These are phyloP conservation scores for Erebia ligea DNA, from an alignment of 2,888 invertebrate species.

Conservation along the genomic window DNA sequence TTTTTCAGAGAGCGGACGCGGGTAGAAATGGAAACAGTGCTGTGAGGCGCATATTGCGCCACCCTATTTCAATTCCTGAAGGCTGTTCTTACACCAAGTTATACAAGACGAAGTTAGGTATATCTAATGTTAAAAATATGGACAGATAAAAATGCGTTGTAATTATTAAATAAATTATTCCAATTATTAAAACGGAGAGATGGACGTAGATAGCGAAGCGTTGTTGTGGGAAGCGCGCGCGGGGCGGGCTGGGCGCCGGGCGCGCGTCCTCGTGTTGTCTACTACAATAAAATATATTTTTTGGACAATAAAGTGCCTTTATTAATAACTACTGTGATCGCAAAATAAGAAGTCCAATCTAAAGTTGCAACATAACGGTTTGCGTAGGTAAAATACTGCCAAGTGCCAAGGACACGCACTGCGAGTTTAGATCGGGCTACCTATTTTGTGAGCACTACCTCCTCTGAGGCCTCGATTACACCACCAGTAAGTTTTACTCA, in stretches of 20 bases:
- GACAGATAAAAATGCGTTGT: conserved; percentile 82
- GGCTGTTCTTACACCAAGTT: conserved; percentile 84
- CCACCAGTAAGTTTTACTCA: no score
- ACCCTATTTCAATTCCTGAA: conserved; percentile 82
- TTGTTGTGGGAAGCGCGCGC: conserved; percentile 80
- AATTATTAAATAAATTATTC: conserved; percentile 85
- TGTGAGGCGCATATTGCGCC: conserved; percentile 87
- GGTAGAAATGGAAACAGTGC: conserved; percentile 97
- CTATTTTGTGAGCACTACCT: no score
- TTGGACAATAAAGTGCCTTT: conserved; percentile 72
- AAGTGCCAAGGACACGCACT: no score
- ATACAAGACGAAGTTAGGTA: conserved; percentile 83
- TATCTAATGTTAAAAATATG: conserved; percentile 81
- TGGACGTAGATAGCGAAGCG: conserved; percentile 81
- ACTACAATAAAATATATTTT: conserved; percentile 84
- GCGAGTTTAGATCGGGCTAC: no score
- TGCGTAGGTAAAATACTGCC: no score
- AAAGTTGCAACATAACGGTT: no score
- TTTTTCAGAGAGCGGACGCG: conserved; percentile 82
- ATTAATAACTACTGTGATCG: conserved; percentile 38
- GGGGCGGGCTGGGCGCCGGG: conserved; percentile 78
- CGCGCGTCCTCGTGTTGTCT: conserved; percentile 80
- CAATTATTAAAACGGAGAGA: conserved; percentile 83
- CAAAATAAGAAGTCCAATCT: neutral
- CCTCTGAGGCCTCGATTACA: no score